These are phyloP conservation scores for Conomelus anceps DNA, from an alignment of 2,888 invertebrate genomes.

Conservation along the genomic window DNA sequence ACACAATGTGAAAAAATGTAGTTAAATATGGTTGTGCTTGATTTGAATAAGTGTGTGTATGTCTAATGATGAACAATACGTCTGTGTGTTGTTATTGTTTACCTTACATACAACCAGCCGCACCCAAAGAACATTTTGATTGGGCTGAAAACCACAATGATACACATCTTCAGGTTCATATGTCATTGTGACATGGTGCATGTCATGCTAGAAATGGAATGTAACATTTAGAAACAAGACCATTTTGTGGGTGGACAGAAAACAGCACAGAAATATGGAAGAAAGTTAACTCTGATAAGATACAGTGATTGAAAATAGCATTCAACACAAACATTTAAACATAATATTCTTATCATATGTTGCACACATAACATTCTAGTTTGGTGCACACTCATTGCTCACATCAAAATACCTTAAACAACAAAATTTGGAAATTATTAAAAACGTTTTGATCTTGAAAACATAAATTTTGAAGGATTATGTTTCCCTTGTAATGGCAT, in stretches of 20 bases:
- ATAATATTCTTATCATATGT: not conserved
- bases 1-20: not conserved
- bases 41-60: constrained; percentile 21
- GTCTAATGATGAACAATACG: constrained; percentile 10
- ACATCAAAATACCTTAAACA: not conserved
- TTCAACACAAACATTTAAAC: not conserved
- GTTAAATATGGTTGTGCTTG: constrained; percentile 7
- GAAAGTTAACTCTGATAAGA: not conserved
- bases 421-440: not conserved
- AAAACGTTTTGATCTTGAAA: not conserved
- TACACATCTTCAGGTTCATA: constrained; percentile 25
- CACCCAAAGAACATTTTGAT: constrained; percentile 79
- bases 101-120: constrained; percentile 80
- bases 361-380: not conserved
- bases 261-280: not conserved
- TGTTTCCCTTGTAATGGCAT: constrained; percentile 16
- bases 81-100: constrained; percentile 37
- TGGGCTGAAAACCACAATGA: constrained; percentile 56
- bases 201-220: constrained; percentile 26
- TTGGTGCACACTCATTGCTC: not conserved
- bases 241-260: not conserved
- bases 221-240: not conserved
- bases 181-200: constrained; percentile 23
- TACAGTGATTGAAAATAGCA: not conserved
- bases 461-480: constrained; percentile 31